Percentiles rank a stretch among this genome's conserved stretches.
phyloP scores from a whole-genome alignment of 1,140 invertebrate genomes.

The Drosophila ercepeae region DNA sequence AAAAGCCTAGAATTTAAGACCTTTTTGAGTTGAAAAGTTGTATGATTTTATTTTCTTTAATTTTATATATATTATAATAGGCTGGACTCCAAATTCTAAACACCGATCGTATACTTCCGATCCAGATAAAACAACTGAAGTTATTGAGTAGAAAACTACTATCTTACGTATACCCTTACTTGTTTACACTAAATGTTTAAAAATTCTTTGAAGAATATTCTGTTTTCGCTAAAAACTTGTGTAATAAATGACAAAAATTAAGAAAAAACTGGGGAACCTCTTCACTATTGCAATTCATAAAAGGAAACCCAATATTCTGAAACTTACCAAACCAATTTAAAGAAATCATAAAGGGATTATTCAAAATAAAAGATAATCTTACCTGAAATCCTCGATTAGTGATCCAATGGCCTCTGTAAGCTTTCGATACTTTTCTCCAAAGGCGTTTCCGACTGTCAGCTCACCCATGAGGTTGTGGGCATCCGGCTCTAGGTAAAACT shows the following conservation, averaged over 20 bases:
- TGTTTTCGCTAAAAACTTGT: background rate
- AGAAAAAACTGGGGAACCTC: background rate
- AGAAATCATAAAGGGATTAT: background rate
- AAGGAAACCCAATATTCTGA: background rate
- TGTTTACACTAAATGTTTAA: background rate
- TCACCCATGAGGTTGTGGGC: constrained; percentile 89
- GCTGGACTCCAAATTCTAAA: background rate
- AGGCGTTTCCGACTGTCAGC: constrained; percentile 86
- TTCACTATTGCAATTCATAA: background rate
- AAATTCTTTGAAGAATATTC: background rate
- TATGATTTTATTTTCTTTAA: constrained; percentile 5
- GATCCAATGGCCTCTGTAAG: constrained; percentile 91
- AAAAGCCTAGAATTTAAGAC: constrained; percentile 38
- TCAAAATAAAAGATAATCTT: constrained; percentile 15
- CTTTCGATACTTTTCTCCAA: constrained; percentile 90
- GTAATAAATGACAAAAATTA: background rate
- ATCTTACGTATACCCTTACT: background rate
- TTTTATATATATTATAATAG: constrained; percentile 1
- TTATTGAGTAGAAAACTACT: background rate
- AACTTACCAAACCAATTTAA: background rate
- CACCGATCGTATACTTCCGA: background rate
- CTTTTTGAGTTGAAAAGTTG: background rate
- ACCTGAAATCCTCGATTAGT: constrained; percentile 93
- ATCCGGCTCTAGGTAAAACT: constrained; percentile 94
- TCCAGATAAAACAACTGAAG: background rate